Percentiles rank a stretch among this genome's conserved stretches.
phyloP scores from a whole-genome alignment of 64 coral and sea anemone genomes.

The Dendronephthya gigantea region DNA sequence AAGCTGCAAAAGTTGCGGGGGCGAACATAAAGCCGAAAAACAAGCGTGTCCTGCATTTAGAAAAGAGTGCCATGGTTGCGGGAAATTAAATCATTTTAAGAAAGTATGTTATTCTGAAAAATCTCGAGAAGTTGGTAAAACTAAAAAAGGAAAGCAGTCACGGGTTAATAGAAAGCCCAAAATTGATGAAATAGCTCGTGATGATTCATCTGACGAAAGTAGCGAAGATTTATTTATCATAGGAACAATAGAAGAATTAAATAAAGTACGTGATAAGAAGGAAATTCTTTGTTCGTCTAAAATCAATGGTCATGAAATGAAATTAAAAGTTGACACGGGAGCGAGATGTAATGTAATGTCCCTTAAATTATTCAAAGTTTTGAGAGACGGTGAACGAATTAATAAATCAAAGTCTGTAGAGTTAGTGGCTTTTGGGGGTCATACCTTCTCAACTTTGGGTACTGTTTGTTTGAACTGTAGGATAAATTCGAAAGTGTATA shows the following conservation, averaged over 20 bases:
- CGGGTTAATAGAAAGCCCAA: not conserved
- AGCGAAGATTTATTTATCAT: conserved; percentile 12
- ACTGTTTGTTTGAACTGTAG: not conserved
- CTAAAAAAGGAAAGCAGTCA: not conserved
- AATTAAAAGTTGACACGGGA: conserved; percentile 4
- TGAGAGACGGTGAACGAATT: not conserved
- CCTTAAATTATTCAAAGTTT: not conserved
- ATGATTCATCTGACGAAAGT: not conserved
- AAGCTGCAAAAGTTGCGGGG: conserved; percentile 18
- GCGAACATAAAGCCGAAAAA: conserved; percentile 4
- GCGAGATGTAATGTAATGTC: not conserved
- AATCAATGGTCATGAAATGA: conserved; percentile 13
- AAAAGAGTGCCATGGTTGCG: not conserved
- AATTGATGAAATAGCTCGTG: not conserved
- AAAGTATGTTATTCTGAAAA: not conserved
- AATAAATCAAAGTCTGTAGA: not conserved
- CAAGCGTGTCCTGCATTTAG: not conserved
- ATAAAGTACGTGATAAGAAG: not conserved
- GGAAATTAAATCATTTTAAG: conserved; percentile 2
- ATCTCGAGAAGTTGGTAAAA: not conserved
- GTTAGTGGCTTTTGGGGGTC: conserved; percentile 21
- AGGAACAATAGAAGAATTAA: not conserved
- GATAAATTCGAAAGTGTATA: conserved; percentile 2
- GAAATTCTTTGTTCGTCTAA: not conserved
- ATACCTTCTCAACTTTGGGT: conserved; percentile 1